Evolutionary conservation across 2,888 invertebrate genomes (phyloP).

Genomic region (Pecten maximus): DNA sequence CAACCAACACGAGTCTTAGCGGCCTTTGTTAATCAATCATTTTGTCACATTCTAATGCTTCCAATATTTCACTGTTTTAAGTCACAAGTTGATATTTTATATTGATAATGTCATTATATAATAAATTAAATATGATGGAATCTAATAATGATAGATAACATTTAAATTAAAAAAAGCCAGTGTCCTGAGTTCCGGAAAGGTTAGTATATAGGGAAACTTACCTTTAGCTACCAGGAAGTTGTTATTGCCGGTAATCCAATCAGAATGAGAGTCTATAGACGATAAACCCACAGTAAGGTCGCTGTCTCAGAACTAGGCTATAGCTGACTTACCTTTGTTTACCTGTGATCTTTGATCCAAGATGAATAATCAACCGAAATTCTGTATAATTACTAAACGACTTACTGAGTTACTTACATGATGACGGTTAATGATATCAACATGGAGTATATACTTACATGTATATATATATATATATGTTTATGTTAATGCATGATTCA

Average conservation of each 20-base stretch:
- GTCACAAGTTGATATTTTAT: no score
- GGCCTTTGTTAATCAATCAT: no score
- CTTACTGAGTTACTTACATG: not conserved
- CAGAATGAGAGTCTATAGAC: not conserved
- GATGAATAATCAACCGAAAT: not conserved
- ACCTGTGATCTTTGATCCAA: not conserved
- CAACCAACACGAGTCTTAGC: no score
- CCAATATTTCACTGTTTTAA: no score
- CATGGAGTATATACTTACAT: no score
- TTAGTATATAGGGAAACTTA: not conserved
- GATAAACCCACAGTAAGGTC: not conserved
- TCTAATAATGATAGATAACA: no score
- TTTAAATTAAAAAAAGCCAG: not conserved
- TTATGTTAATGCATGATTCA: no score
- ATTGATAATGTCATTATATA: no score
- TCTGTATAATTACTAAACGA: not conserved
- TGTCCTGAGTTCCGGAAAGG: not conserved
- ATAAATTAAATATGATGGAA: no score
- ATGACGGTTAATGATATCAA: no score
- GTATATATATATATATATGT: no score
- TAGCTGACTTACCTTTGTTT: not conserved
- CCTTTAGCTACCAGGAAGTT: slow-evolving; percentile 22
- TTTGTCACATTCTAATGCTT: no score
- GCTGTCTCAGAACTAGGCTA: not conserved
- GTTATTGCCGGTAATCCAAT: not conserved